Conservation (phyloP, 2,888 invertebrate species). For the Monochamus alternatus region DNA sequence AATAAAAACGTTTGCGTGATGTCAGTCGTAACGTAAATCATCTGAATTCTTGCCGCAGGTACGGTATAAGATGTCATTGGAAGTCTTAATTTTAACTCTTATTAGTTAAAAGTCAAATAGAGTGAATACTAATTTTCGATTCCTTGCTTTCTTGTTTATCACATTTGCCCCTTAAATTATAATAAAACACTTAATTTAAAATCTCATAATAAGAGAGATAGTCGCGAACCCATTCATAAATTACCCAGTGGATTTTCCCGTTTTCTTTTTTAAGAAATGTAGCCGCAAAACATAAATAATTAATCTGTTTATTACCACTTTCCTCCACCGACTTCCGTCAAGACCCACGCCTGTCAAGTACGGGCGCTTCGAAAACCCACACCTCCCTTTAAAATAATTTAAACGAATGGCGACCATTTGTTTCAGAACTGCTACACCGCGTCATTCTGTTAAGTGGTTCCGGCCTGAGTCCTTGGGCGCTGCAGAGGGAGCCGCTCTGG, state of each 20-base stretch:
- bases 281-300: slow-evolving; percentile 6
- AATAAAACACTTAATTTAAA: too few species aligned
- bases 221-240: neutral
- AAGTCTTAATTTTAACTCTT: too few species aligned
- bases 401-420: slow-evolving; percentile 62
- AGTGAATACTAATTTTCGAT: too few species aligned
- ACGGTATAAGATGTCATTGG: too few species aligned
- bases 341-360: slow-evolving; percentile 9
- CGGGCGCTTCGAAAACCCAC: neutral
- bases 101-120: too few species aligned
- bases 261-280: slow-evolving; percentile 5
- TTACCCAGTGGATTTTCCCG: neutral
- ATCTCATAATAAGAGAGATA: too few species aligned
- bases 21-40: too few species aligned
- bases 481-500: slow-evolving; percentile 87
- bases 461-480: slow-evolving; percentile 92
- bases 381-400: slow-evolving; percentile 49
- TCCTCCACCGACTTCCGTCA: neutral
- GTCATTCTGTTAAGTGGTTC: slow-evolving; percentile 92
- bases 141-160: too few species aligned
- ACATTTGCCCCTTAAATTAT: too few species aligned
- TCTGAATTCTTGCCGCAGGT: too few species aligned
- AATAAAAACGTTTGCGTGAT: too few species aligned
- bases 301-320: slow-evolving; percentile 12
- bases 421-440: slow-evolving; percentile 88